Conservation (phyloP, 2,797 vertebrate species). For the Tragopan temminckii region DNA sequence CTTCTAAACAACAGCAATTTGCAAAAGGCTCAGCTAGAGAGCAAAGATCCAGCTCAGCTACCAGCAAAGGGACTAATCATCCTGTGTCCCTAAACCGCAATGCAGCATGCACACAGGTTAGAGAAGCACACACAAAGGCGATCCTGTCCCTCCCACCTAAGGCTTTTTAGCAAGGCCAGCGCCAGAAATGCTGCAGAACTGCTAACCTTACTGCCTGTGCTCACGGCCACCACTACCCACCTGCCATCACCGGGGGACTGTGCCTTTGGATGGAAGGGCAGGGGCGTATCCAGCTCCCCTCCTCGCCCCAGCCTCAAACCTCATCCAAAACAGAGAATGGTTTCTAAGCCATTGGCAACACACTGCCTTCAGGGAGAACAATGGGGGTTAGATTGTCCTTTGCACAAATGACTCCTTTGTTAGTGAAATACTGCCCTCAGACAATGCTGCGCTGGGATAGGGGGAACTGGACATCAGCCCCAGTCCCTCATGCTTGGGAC, state of each 20-base stretch:
- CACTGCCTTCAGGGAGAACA: background rate
- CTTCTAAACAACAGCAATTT: background rate
- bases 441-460: background rate
- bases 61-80: slow-evolving; percentile 13
- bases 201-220: background rate
- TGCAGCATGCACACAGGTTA: background rate
- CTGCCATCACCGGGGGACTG: background rate
- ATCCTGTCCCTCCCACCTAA: background rate
- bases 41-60: slow-evolving; percentile 21
- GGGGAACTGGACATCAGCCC: background rate
- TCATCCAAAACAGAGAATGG: background rate
- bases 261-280: background rate
- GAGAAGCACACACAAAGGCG: background rate
- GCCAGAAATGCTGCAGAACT: background rate
- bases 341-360: background rate
- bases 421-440: slow-evolving; percentile 4
- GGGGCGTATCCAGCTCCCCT: background rate
- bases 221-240: background rate
- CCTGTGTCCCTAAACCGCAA: background rate
- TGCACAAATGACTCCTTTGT: background rate
- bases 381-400: background rate
- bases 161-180: background rate
- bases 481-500: slow-evolving; percentile 29
- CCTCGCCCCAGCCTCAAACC: background rate
- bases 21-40: slow-evolving; percentile 33